Conservation (phyloP, 1,140 invertebrate genomes). For the Drosophila chauvacae region DNA sequence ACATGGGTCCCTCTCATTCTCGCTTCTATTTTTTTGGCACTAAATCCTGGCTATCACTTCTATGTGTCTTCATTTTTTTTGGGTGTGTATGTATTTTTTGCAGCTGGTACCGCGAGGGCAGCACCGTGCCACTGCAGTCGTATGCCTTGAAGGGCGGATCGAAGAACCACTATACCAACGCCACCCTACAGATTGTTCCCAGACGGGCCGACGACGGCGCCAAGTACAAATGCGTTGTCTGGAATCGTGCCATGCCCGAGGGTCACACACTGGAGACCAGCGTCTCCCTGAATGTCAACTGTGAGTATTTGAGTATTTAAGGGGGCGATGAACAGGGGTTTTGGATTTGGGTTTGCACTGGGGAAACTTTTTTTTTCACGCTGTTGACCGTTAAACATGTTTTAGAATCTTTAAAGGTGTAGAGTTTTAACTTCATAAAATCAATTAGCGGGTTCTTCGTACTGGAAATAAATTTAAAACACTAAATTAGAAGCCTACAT, state of each 20-base stretch:
- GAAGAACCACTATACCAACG: slow-evolving; percentile 89
- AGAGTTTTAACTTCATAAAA: too few species aligned
- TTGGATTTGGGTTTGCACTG: slow-evolving; percentile 6
- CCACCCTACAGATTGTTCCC: slow-evolving; percentile 91
- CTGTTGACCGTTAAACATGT: too few species aligned
- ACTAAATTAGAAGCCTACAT: too few species aligned
- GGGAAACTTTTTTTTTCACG: too few species aligned
- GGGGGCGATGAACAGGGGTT: background rate
- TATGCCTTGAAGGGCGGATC: slow-evolving; percentile 88
- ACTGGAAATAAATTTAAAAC: too few species aligned
- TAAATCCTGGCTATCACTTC: slow-evolving; percentile 60
- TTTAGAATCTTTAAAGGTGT: too few species aligned
- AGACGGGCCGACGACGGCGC: slow-evolving; percentile 93
- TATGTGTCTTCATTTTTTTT: slow-evolving; percentile 1
- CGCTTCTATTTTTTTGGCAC: slow-evolving; percentile 59
- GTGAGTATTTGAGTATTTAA: slow-evolving; percentile 87
- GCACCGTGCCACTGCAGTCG: slow-evolving; percentile 89
- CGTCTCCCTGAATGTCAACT: slow-evolving; percentile 94
- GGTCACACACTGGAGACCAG: slow-evolving; percentile 92
- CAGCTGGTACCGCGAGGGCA: slow-evolving; percentile 90
- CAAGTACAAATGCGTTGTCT: slow-evolving; percentile 92
- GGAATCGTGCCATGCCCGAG: slow-evolving; percentile 93
- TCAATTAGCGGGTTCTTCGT: too few species aligned
- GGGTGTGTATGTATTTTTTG: slow-evolving; percentile 11
- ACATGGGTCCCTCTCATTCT: slow-evolving; percentile 31